Evolutionary conservation across 1,140 invertebrate genomes (phyloP).

Genomic region (Stegodyphus dumicola): DNA sequence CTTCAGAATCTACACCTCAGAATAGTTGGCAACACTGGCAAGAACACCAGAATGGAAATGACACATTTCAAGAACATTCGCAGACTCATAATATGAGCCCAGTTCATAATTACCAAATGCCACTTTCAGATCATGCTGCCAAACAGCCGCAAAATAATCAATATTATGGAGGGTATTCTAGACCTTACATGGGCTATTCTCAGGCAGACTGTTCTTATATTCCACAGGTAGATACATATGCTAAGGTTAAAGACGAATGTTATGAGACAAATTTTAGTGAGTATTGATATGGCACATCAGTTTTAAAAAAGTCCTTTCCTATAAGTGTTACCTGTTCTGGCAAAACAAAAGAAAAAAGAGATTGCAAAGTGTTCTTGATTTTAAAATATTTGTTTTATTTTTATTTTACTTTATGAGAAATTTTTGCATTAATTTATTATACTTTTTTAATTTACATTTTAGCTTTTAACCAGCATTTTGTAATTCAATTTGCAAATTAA

Average conservation of each 20-base stretch:
- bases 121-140: conserved; percentile 38
- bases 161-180: conserved; percentile 50
- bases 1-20: conserved; percentile 38
- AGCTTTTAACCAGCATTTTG: no score
- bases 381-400: neutral
- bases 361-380: conserved; percentile 35
- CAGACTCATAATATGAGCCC: conserved; percentile 57
- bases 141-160: conserved; percentile 55
- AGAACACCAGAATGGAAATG: conserved; percentile 48
- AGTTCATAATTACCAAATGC: conserved; percentile 53
- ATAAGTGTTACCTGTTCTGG: conserved; percentile 3
- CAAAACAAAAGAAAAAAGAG: conserved; percentile 4
- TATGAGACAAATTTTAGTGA: conserved; percentile 56
- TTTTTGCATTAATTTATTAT: no score
- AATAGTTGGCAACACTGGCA: conserved; percentile 58
- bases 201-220: conserved; percentile 60
- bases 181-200: conserved; percentile 55
- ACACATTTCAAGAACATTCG: conserved; percentile 49
- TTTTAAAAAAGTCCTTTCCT: conserved; percentile 17
- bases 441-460: no score
- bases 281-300: conserved; percentile 26
- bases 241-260: conserved; percentile 60
- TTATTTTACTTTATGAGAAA: no score
- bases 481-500: no score
- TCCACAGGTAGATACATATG: conserved; percentile 57